Evolutionary conservation across 2,113 vertebrate species (phyloP).

Genomic region (Gobiocypris rarus): DNA sequence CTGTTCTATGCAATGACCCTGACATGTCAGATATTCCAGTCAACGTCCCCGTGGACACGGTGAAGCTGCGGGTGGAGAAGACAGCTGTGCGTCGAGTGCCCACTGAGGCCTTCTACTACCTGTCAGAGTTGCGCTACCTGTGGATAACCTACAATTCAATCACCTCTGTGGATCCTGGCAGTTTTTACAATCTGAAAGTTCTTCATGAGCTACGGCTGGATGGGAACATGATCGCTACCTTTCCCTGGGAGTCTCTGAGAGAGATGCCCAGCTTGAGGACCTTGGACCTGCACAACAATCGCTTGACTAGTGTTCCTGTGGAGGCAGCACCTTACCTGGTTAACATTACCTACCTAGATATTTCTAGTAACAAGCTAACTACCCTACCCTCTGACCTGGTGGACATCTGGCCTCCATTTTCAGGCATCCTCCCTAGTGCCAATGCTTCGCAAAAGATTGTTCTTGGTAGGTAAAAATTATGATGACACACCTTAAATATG

Average conservation of each 20-base stretch:
- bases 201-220: slow-evolving; percentile 92
- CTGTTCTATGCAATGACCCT: slow-evolving; percentile 90
- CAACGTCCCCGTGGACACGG: slow-evolving; percentile 88
- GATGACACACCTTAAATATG: background rate
- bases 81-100: slow-evolving; percentile 84
- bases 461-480: slow-evolving; percentile 78
- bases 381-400: slow-evolving; percentile 88
- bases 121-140: slow-evolving; percentile 88
- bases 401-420: slow-evolving; percentile 91
- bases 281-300: slow-evolving; percentile 93
- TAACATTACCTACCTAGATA: slow-evolving; percentile 90
- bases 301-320: slow-evolving; percentile 75
- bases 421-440: slow-evolving; percentile 61
- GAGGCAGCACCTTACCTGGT: slow-evolving; percentile 81
- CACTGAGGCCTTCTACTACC: slow-evolving; percentile 93
- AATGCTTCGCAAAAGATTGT: slow-evolving; percentile 79
- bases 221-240: slow-evolving; percentile 86
- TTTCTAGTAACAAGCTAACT: slow-evolving; percentile 93
- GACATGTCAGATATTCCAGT: slow-evolving; percentile 92
- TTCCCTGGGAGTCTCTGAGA: slow-evolving; percentile 91
- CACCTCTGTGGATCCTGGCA: slow-evolving; percentile 80
- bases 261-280: slow-evolving; percentile 88
- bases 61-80: slow-evolving; percentile 93
- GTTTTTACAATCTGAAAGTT: slow-evolving; percentile 93
- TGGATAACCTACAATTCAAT: slow-evolving; percentile 94